phyloP scores from a whole-genome alignment of 2,113 vertebrate species.

The Rutilus rutilus region DNA sequence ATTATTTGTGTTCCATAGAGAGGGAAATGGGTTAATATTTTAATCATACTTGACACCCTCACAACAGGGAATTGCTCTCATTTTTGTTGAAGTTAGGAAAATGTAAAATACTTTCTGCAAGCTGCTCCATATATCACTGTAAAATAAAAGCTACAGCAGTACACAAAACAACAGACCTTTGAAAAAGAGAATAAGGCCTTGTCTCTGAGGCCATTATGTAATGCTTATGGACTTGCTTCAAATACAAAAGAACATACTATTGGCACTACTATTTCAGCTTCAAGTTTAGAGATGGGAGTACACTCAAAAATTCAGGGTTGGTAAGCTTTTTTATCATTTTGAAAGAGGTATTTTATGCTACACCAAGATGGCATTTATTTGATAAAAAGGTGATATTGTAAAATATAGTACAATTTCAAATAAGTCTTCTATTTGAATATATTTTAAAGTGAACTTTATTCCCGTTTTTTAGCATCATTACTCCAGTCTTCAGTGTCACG shows the following conservation, averaged over 20 bases:
- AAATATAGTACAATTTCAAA: too few relatives aligned
- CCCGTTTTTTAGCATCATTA: neutral
- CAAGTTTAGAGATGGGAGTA: neutral
- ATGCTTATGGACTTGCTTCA: neutral
- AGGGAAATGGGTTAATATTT: conserved; percentile 10
- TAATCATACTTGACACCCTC: conserved; percentile 30
- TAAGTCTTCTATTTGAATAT: too few relatives aligned
- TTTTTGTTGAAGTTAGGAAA: conserved; percentile 31
- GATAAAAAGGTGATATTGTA: neutral
- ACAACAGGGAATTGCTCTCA: neutral
- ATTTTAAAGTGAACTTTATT: too few relatives aligned
- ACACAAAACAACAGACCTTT: neutral
- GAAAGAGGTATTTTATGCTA: neutral
- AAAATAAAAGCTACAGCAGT: neutral
- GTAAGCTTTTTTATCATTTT: neutral
- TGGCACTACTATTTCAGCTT: neutral
- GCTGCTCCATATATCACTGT: neutral
- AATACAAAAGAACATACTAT: neutral
- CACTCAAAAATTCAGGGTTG: neutral
- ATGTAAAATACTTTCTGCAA: neutral
- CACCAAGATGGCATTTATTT: neutral
- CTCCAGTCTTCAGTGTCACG: neutral
- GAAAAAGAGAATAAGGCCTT: neutral
- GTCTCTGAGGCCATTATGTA: conserved; percentile 26
- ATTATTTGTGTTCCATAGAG: conserved; percentile 43